Conservation (phyloP, 2,797 vertebrate genomes). For the Hyperoplus immaculatus region DNA sequence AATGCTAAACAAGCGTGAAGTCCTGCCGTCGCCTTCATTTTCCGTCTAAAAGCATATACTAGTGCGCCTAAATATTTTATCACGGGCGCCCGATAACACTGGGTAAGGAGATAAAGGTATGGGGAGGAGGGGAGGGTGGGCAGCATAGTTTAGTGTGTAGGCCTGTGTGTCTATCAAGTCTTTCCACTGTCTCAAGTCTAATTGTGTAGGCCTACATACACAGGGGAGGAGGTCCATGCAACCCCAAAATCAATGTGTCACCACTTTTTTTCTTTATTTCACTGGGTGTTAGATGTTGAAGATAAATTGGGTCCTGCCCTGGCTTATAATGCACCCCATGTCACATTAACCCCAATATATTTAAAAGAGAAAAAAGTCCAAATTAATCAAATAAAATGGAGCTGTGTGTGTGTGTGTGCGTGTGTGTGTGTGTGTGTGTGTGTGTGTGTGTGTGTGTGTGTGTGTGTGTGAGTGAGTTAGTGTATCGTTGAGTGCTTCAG, state of each 20-base stretch:
- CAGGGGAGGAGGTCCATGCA: slow-evolving; percentile 17
- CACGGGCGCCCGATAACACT: slow-evolving; percentile 79
- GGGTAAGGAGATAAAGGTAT: slow-evolving; percentile 80
- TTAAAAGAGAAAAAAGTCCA: slow-evolving; percentile 42
- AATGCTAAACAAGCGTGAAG: slow-evolving; percentile 86
- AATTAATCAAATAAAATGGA: slow-evolving; percentile 66
- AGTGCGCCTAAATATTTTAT: slow-evolving; percentile 86
- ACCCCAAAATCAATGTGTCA: slow-evolving; percentile 44
- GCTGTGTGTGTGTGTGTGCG: slow-evolving; percentile 22
- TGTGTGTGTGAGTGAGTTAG: slow-evolving; percentile 34
- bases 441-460: slow-evolving; percentile 28
- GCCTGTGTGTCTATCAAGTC: slow-evolving; percentile 72
- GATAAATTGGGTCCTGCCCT: slow-evolving; percentile 61
- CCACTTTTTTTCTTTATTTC: slow-evolving; percentile 41
- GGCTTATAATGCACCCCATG: slow-evolving; percentile 51
- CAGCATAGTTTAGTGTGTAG: slow-evolving; percentile 67
- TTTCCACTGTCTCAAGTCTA: slow-evolving; percentile 2
- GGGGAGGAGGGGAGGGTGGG: slow-evolving; percentile 26
- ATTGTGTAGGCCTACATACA: neutral
- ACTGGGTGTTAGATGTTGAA: slow-evolving; percentile 40
- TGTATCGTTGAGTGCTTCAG: slow-evolving; percentile 72
- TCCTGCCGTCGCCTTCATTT: slow-evolving; percentile 82
- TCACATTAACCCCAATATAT: slow-evolving; percentile 69
- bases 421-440: slow-evolving; percentile 34
- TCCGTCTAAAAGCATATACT: slow-evolving; percentile 87